Base-by-base conservation (phyloP, 2,888 invertebrate species). In the Lochmaea crataegi region DNA sequence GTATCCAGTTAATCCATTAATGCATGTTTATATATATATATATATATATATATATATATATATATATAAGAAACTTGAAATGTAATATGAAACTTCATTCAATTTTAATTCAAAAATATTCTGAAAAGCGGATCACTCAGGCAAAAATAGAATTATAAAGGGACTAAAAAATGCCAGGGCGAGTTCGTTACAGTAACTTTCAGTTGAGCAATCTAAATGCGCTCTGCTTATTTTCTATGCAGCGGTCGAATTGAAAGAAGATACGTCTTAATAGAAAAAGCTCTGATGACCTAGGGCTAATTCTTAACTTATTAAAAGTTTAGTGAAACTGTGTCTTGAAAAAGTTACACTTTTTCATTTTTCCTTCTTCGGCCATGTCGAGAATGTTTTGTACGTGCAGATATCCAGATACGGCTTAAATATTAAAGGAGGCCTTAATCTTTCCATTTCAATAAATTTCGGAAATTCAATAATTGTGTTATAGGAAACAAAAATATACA, bases 271-370 rank as follows among this genome's bases (percentile, higher is more conserved):
- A 83, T 83, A 84, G 83, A 84, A 85, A 84, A 84, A 85, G 80
- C 83, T 79, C 82, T 80, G 82, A 81, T 82, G 80, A 84, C 85
- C 84, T 79, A 75, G 80, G 84, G 84, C 84, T 85, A 85, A 86
- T 86, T 85, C 85, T 85, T 84, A 85, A 85, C 85, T 85, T 86
- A 86, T 86, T 86, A 86, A 85, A 86, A 86, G 82, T 85, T 85
- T 82, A 83, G 85, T 83, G 84, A 85, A 85, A 85, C 84, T 84
- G 84, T 83, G 82, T 82, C 83, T 82, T 78, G 79, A 78, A 81
- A 56, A n/a, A 61, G 10, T 16, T 7, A 41, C 4, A 42, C 22
- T 58, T 14, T n/a, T 58, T 58, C 26, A n/a, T n/a, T 32, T 14
- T 32, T 51, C 16, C 12, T 80, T 82, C 79, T 80, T 80, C 79